Conservation (phyloP, 2,888 invertebrate species). For the Agelastica alni region DNA sequence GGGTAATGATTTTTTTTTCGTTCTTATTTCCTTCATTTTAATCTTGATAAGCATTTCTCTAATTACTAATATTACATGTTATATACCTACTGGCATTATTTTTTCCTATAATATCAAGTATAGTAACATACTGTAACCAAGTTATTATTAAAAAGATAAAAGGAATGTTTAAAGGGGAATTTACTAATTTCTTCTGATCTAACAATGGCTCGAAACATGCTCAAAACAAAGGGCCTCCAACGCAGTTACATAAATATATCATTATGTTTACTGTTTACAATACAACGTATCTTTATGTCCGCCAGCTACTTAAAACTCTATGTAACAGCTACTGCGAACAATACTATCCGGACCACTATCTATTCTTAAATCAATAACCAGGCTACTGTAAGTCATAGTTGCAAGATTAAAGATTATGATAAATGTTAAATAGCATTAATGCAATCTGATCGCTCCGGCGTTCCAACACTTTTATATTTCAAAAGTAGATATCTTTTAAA, state of each 20-base stretch:
- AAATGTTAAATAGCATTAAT: constrained; percentile 17
- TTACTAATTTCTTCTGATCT: no score
- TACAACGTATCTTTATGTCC: constrained; percentile 4
- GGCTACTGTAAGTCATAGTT: constrained; percentile 28
- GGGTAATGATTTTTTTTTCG: no score
- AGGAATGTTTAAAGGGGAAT: no score
- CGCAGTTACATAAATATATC: neutral
- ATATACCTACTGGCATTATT: no score
- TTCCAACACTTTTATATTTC: constrained; percentile 23
- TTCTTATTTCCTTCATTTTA: no score
- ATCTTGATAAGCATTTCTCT: no score
- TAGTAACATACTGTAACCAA: no score
- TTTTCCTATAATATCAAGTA: no score
- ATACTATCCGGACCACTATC: constrained; percentile 20
- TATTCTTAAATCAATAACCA: constrained; percentile 22
- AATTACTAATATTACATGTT: no score
- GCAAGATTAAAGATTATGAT: constrained; percentile 14
- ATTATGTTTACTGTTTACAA: constrained; percentile 2
- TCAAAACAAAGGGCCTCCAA: neutral
- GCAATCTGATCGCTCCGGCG: constrained; percentile 28
- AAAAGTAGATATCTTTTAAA: no score
- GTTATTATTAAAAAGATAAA: no score
- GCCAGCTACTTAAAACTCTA: constrained; percentile 11
- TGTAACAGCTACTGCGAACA: constrained; percentile 20
- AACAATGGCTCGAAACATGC: no score